Percentiles rank a stretch among this genome's conserved stretches.
These are phyloP conservation scores for Myotis vivesi DNA, from an alignment of 2,797 vertebrate species.

Conservation along the genomic window DNA sequence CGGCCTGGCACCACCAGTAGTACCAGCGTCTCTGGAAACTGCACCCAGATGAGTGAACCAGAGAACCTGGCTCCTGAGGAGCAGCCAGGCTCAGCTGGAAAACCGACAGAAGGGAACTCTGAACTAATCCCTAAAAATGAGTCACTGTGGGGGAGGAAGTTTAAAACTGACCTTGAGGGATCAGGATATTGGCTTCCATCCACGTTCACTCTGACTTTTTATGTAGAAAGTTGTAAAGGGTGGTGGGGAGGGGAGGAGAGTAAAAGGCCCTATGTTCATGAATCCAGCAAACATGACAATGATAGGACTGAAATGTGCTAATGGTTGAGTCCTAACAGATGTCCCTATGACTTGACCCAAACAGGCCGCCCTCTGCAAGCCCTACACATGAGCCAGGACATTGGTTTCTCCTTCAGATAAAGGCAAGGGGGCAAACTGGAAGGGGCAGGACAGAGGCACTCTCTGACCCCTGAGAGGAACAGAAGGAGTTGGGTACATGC, in stretches of 20 bases:
- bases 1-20: rapidly evolving
- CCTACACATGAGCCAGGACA: neutral
- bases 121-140: neutral
- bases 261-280: neutral
- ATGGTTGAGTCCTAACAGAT: neutral
- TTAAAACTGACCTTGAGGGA: neutral
- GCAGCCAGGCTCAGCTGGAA: neutral
- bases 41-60: neutral
- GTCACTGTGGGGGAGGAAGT: neutral
- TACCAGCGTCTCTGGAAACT: neutral
- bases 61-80: neutral
- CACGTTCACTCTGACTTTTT: neutral
- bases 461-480: rapidly evolving
- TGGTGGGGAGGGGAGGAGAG: no score
- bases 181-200: neutral
- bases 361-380: neutral
- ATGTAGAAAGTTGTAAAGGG: neutral
- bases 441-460: neutral
- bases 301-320: neutral
- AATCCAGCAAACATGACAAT: neutral
- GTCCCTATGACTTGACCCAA: rapidly evolving
- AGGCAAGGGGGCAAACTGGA: neutral
- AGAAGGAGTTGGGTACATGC: neutral
- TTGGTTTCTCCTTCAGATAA: neutral
- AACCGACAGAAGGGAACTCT: neutral